Evolutionary conservation across 1,140 invertebrate species (phyloP), one percentile per base, ranked within the genome.

Genomic region (Sipha flava): DNA sequence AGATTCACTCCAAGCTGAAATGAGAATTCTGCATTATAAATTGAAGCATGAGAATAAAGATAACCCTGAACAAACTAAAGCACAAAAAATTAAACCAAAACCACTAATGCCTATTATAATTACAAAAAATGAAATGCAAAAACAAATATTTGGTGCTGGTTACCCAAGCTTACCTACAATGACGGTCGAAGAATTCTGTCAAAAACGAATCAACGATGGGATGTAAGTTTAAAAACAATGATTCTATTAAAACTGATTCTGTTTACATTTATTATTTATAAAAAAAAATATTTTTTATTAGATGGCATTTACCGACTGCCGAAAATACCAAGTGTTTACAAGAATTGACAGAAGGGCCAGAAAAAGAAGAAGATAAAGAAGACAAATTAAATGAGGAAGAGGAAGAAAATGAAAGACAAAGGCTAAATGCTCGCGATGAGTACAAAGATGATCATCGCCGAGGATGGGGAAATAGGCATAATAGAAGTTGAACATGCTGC

Each of bases 111-210:
- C 97, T 0, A 93, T 98, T 80, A 96, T 98, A 68, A 95, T 99
- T 37, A 97, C 97, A 0, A 91, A 91, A 83, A 92, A 96, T 86
- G 90, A 90, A 47, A 81, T 93, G 0, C 96, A 98, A 86, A 98
- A 98, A 86, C 89, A 95, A 81, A 94, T 99, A 3, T 98, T 91
- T 87, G 98, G 98, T 9, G 86, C 92, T 49, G 98, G 97, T 0
- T 99, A 99, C 89, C 97, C 97, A 0, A 92, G 94, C 84, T 84
- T 98, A 79, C 96, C 97, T 0, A 91, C 94, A 1, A 88, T 96
- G 86, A 96, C 95, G 0, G 92, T 99, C 0, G 92, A 98, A 84
- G 97, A 99, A 86, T 98, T 98, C 87, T 98, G 97, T 86, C 91
- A 97, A 64, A 89, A 97, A 86, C 89, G 95, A 82, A 90, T 95